Percentiles rank a stretch among this genome's conserved stretches.
These are phyloP conservation scores for Tetranychus cinnabarinus DNA, from an alignment of 1,140 invertebrate species.

Conservation along the genomic window DNA sequence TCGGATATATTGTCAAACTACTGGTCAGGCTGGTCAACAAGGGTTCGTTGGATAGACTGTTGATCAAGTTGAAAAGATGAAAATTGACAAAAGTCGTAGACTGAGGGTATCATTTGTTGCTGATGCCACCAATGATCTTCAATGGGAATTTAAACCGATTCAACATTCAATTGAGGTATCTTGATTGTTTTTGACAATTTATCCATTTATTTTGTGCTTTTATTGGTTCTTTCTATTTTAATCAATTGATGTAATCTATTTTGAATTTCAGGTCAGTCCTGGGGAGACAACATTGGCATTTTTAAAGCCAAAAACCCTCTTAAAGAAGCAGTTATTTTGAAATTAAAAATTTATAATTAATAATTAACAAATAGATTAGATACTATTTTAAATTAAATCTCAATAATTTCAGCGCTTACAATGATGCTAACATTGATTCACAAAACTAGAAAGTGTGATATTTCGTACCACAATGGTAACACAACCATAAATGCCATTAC, in stretches of 20 bases:
- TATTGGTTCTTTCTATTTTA: neutral
- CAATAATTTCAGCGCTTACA: no score
- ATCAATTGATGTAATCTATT: neutral
- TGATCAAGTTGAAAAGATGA: slow-evolving; percentile 50
- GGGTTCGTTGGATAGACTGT: slow-evolving; percentile 31
- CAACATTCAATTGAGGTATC: slow-evolving; percentile 61
- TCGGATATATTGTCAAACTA: slow-evolving; percentile 89
- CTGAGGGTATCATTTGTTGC: slow-evolving; percentile 77
- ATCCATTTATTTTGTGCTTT: neutral
- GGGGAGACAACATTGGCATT: slow-evolving; percentile 96
- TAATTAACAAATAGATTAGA: no score
- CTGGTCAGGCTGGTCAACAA: slow-evolving; percentile 66
- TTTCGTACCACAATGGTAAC: no score
- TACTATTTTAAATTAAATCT: no score
- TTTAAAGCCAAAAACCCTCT: slow-evolving; percentile 90
- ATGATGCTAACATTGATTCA: no score
- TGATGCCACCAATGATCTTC: slow-evolving; percentile 62
- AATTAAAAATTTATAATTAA: no score
- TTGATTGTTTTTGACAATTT: neutral
- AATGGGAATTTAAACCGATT: slow-evolving; percentile 91
- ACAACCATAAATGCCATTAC: no score
- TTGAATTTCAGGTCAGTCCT: slow-evolving; percentile 38
- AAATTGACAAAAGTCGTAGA: slow-evolving; percentile 37
- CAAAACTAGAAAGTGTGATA: no score
- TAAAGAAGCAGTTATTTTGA: slow-evolving; percentile 42